Evolutionary conservation across 2,113 vertebrate genomes (phyloP), one percentile per base, ranked within the genome.

Genomic region (Dicerorhinus sumatrensis): DNA sequence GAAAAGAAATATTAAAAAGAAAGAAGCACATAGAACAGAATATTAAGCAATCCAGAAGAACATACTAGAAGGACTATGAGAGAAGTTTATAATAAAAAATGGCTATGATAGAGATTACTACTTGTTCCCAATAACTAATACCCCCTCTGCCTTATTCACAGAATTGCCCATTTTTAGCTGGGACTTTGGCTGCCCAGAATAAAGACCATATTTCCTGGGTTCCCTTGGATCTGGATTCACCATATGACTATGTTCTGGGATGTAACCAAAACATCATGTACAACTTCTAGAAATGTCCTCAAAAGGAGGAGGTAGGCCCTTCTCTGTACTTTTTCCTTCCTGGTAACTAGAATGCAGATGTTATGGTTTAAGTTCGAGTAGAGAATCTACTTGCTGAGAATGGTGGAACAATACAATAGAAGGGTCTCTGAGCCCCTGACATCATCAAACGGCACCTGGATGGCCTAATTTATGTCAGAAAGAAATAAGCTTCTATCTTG

Each of bases 11-110:
- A 89, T 67, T 80, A 48, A 58, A 80, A 80, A 70, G 62, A n/a
- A 76, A 63, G 33, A 93, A 39, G 42, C 39, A 91, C 63, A 84
- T 48, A 72, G 20, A 79, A 80, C 42, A 93, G 36, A 92, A 87
- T 42, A 5, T 85, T 76, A 94, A 88, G n/a, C 77, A 46, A 94
- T 83, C 11, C 69, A 95, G 80, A 96, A 80, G 36, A 46, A 91
- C 8, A 33, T 72, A 60, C 46, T 33, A 91, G 67, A 92, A 27
- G 31, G 20, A 80, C n/a, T 46, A 77, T 14, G 1, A 56, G 31
- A 92, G 69, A 89, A 93, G 54, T 91, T 0, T 72, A 14, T 56
- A 67, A 76, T 18, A 17, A 21, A 46, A 93, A 90, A 84, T 48
- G 36, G 27, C 29, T 69, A 25, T 87, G 46, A n/a, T 17, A 82